Percentiles rank a stretch among this genome's conserved stretches.
phyloP scores from a whole-genome alignment of 2,113 vertebrate genomes.

The Sebastes fasciatus region DNA sequence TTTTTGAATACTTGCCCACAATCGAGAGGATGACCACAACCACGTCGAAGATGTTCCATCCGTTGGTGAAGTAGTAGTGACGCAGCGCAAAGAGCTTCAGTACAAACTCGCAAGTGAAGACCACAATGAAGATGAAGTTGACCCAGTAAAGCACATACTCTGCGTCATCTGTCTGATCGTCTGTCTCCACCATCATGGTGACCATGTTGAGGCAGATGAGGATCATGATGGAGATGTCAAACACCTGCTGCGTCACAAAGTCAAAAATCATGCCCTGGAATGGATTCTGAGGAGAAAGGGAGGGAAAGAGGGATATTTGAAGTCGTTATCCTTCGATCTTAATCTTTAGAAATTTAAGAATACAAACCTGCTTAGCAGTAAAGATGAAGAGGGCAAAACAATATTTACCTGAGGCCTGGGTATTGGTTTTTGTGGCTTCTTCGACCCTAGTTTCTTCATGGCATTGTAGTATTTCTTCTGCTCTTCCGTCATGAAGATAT shows the following conservation, averaged over 20 bases:
- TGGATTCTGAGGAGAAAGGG: slow-evolving; percentile 87
- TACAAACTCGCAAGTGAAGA: slow-evolving; percentile 96
- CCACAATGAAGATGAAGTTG: slow-evolving; percentile 96
- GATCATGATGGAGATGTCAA: slow-evolving; percentile 99
- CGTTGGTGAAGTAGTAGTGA: slow-evolving; percentile 98
- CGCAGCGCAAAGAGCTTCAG: slow-evolving; percentile 96
- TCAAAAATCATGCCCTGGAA: slow-evolving; percentile 97
- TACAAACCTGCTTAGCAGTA: background rate
- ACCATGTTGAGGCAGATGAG: slow-evolving; percentile 99
- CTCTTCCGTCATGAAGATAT: slow-evolving; percentile 99
- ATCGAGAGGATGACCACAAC: slow-evolving; percentile 99
- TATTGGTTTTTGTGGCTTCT: slow-evolving; percentile 98
- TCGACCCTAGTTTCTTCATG: slow-evolving; percentile 99
- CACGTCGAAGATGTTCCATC: slow-evolving; percentile 99
- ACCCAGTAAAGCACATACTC: slow-evolving; percentile 97
- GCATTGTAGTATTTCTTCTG: slow-evolving; percentile 99
- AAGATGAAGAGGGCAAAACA: background rate
- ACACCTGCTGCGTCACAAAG: slow-evolving; percentile 98
- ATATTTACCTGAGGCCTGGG: slow-evolving; percentile 91
- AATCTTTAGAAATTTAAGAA: background rate
- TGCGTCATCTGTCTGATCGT: slow-evolving; percentile 92
- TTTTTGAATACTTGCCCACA: slow-evolving; percentile 90
- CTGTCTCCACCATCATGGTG: slow-evolving; percentile 99
- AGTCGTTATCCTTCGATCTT: background rate
- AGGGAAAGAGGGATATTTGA: background rate